Evolutionary conservation across 2,888 invertebrate species (phyloP).

Genomic region (Lagria hirta): DNA sequence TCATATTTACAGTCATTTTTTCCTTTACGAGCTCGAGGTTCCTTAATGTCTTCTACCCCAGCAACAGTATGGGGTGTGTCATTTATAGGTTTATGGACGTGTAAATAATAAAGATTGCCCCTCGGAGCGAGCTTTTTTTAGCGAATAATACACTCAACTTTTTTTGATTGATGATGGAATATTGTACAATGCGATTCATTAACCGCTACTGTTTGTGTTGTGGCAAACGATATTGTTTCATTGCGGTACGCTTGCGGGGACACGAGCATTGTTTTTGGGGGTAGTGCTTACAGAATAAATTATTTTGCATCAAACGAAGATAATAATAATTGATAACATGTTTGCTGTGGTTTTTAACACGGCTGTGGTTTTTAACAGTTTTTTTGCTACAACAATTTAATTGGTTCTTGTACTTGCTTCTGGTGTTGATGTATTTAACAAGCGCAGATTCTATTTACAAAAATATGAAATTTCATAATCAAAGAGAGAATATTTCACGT

Average conservation of each 20-base stretch:
- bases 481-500: too few relatives aligned
- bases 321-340: too few relatives aligned
- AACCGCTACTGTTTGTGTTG: slow-evolving; percentile 15
- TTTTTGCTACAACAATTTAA: too few relatives aligned
- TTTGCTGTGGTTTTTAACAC: too few relatives aligned
- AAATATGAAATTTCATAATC: too few relatives aligned
- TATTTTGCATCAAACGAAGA: too few relatives aligned
- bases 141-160: slow-evolving; percentile 12
- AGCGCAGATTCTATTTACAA: too few relatives aligned
- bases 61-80: slow-evolving; percentile 30
- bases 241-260: slow-evolving; percentile 2
- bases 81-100: slow-evolving; percentile 37
- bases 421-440: too few relatives aligned
- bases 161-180: slow-evolving; percentile 21
- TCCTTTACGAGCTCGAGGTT: slow-evolving; percentile 15
- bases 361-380: too few relatives aligned
- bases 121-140: slow-evolving; percentile 17
- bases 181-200: slow-evolving; percentile 24
- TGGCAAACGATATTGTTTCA: slow-evolving; percentile 23
- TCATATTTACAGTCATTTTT: slow-evolving; percentile 13
- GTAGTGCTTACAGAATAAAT: too few relatives aligned
- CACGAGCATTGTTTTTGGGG: too few relatives aligned
- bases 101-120: slow-evolving; percentile 39
- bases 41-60: slow-evolving; percentile 32
- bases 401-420: too few relatives aligned